Evolutionary conservation across 2,888 invertebrate genomes (phyloP), one percentile per base, ranked within the genome.

Genomic region (Sarcophaga carnaria): DNA sequence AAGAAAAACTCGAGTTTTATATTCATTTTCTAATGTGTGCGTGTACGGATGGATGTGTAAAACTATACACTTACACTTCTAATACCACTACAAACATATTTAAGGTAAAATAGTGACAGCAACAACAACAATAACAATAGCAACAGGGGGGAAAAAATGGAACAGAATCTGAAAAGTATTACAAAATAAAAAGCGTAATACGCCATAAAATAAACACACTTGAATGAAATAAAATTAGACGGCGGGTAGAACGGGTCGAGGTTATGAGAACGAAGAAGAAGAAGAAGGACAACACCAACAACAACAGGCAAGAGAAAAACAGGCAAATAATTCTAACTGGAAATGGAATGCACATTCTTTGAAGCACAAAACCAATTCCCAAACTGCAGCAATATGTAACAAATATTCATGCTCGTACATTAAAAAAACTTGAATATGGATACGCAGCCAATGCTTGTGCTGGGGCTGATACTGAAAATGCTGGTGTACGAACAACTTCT

Each of bases 301-400:
- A 49, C 49, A 49, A 49, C 12, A 49, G 4, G 5, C 8, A 3
- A 6, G 49, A 49, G 5, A 27, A 45, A 63, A 74, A 63, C 22
- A 76, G 4, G 4, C 66, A 76, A 81, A 81, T 66, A 67, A 79
- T 84, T 87, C 76, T 69, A 80, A 79, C 62, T 76, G 37, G 75
- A 80, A 83, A 79, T 88, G 86, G 76, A 86, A 82, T 86, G 84
- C 77, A 85, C 72, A 84, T 84, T 80, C 88, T 86, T 79, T 86
- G 86, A 86, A 86, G 88, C 83, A 86, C 85, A 54, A 88, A 86
- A 76, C 83, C 83, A 88, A 86, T 86, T 85, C 88, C 88, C 86
- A 88, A 88, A 86, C 81, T 88, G 87, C 87, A 84, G 84, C 87
- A 87, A 82, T 84, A 87, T 84, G 84, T 87, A 87, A 79, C 84